Base-by-base conservation (phyloP, 2,888 invertebrate genomes). In the Hybos culiciformis region DNA sequence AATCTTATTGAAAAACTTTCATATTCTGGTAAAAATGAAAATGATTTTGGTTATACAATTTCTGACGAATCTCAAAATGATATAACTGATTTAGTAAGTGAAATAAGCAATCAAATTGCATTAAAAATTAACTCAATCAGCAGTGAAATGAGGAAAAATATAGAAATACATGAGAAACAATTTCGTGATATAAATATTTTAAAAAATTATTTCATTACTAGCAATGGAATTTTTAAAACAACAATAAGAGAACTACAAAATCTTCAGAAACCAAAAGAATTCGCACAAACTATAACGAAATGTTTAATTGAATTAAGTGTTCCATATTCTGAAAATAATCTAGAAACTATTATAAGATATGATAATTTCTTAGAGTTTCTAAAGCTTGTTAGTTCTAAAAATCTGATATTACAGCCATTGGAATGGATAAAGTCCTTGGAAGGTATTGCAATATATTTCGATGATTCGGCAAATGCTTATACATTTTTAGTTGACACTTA, bases 21-120 rank as follows among this genome's bases (percentile, higher is more conserved):
- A 8, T 46, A 24, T 19, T 8, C 32, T 2, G 8, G n/a, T 3
- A 38, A 33, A 6, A 19, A 43, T n/a, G 24, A 39, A 8, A 19
- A n/a, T 11, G 43, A 46, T 37, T 41, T 46, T 33, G 41, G 41
- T 8, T 43, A 41, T 20, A 23, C 43, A 12, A 32, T 46, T 32
- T 43, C 46, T 4, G 37, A 19, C 9, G 33, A 41, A 20, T 41
- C 46, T 2, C 37, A 43, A 41, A 40, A 32, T 41, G 6, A 20
- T 11, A 34, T 41, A 3, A n/a, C 17, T n/a, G 38, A 26, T n/a
- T 37, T 43, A 5, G 26, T 41, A 8, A 19, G 37, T 2, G 19
- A 39, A 17, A 37, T 43, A 3, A 18, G 14, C 11, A 8, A 15
- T 8, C 11, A 31, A 17, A 9, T 42, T n/a, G 18, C 11, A n/a